Evolutionary conservation across 2,888 invertebrate species (phyloP), one percentile per base, ranked within the genome.

Genomic region (Cancer borealis): DNA sequence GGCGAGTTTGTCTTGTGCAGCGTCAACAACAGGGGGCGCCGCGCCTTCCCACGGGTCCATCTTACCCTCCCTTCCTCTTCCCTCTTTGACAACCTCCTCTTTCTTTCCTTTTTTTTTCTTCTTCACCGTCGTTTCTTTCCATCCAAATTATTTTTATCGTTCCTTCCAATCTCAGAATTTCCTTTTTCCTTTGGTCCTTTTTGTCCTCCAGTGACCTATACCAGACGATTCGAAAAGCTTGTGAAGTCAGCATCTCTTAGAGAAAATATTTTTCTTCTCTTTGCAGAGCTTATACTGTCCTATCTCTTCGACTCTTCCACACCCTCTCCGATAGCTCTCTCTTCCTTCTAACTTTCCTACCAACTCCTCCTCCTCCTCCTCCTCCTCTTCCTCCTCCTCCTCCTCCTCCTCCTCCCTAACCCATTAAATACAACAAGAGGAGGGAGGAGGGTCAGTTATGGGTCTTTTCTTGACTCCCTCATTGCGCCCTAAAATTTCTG

Each of bases 221-320:
- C 79, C 79, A 79, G 30, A 8, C 26, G 79, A 79, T 30, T 79
- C 79, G 26, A 26, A 79, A 79, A 79, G 79, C 79, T 26, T 79
- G 79, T 79, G 79, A 79, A 79, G 79, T 79, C 79, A 79, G 79
- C 79, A 21, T 30, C 79, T 79, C 79, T 79, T 79, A 79, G 79
- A 12, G 79, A 30, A 79, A 79, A 26, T 8, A 79, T 30, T 79
- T 79, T 21, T 79, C 79, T 30, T 30, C 30, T 26, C 10, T 79
- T 79, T 30, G 66, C 66, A n/a, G 21, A 66, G 66, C 6, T 66
- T 66, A 66, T 66, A 17, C n/a, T 66, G n/a, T n/a, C n/a, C 66
- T n/a, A 14, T n/a, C 66, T 6, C 30, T 79, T 79, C 30, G 26
- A 26, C 79, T 79, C 79, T 79, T 66, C 79, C 79, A 30, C 30